Evolutionary conservation across 2,888 invertebrate species (phyloP), one percentile per base, ranked within the genome.

Genomic region (Drymonia ruficornis): DNA sequence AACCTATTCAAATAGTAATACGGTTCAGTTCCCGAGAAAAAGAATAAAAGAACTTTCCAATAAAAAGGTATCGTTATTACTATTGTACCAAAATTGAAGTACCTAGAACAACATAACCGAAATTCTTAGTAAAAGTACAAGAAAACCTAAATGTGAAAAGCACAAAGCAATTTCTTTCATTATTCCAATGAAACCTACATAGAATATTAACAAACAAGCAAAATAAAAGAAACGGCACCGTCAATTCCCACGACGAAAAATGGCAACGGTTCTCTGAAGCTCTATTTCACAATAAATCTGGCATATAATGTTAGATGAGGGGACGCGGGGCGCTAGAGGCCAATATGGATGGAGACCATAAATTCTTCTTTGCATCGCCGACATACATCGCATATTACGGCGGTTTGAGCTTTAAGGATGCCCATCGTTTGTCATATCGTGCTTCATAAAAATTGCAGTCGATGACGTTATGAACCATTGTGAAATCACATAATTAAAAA

Each of bases 341-440:
- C 61, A 63, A 67, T 71, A 70, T 73, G 69, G 68, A 83, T 81
- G 78, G 75, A 63, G 71, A 59, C 63, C 75, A 84, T 84, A 81
- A 83, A 84, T 84, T 81, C 78, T 78, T 84, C 81, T 83, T 82
- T 83, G 76, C 81, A 78, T 72, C 70, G 72, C 66, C 69, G 71
- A 74, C 77, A 72, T 70, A 68, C 76, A 65, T 66, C 78, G 68
- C 75, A 76, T 80, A 80, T 79, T 79, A 76, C 65, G 72, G 65
- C 68, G 57, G 55, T 59, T 54, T 67, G 63, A 61, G 67, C 68
- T 59, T 67, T 68, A 69, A 61, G 70, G 64, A 74, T 67, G 59
- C 64, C 62, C 56, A 49, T 53, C 59, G 53, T 65, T 68, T 65
- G 63, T 71, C 65, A 42, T 60, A 23, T 16, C 8, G 15, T 47